Evolutionary conservation across 2,797 vertebrate species (phyloP).

Genomic region (Philypnodon macrostomus): DNA sequence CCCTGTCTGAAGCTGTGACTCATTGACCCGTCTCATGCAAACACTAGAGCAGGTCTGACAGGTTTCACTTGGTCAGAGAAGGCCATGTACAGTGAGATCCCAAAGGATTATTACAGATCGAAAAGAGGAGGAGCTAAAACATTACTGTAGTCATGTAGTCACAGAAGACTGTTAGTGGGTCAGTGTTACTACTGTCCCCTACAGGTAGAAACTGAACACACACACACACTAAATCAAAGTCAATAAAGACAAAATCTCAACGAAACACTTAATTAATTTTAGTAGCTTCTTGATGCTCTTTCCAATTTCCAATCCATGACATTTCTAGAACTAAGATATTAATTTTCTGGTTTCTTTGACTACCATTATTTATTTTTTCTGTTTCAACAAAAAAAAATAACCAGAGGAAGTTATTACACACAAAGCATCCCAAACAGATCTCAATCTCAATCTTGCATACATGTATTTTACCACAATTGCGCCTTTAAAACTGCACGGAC

Average conservation of each 20-base stretch:
- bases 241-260: no score
- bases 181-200: constrained; percentile 14
- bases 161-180: background rate
- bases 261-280: no score
- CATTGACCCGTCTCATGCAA: constrained; percentile 4
- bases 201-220: constrained; percentile 15
- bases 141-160: background rate
- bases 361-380: no score
- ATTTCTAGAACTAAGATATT: no score
- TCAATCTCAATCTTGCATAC: background rate
- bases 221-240: background rate
- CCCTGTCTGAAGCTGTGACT: background rate
- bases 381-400: no score
- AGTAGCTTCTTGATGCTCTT: no score
- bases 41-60: constrained; percentile 42
- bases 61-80: constrained; percentile 29
- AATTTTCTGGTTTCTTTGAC: no score
- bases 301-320: no score
- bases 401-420: no score
- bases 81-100: constrained; percentile 14
- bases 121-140: constrained; percentile 18
- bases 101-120: constrained; percentile 11
- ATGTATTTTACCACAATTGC: no score
- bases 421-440: no score
- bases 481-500: background rate